Evolutionary conservation across 2,113 vertebrate species (phyloP).

Genomic region (Choloepus hoffmanni): DNA sequence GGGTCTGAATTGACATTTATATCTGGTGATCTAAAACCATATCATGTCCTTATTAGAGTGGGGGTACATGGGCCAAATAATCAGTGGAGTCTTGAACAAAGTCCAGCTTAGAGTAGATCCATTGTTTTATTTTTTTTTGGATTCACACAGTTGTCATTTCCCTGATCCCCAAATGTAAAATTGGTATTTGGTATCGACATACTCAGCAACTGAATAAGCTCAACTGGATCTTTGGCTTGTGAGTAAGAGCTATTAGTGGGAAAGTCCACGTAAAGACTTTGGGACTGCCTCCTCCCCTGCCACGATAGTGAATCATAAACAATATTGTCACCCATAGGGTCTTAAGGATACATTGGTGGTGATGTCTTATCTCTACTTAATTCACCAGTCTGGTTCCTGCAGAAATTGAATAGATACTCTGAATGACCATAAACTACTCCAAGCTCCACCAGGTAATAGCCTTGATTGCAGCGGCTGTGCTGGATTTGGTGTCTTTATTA

Average conservation of each 20-base stretch:
- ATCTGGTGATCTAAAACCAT: not conserved
- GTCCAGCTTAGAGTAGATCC: not conserved
- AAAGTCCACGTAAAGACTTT: slow-evolving; percentile 14
- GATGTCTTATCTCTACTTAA: not conserved
- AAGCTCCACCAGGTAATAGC: not conserved
- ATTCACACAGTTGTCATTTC: not conserved
- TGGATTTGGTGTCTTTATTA: not conserved
- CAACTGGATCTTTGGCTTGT: not conserved
- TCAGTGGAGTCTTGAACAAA: not conserved
- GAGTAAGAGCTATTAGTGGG: not conserved
- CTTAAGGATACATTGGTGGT: not conserved
- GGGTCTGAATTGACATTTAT: not conserved
- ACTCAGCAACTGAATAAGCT: not conserved
- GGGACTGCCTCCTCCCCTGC: not conserved
- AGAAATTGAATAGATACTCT: not conserved
- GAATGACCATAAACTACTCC: not conserved
- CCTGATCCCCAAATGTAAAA: not conserved
- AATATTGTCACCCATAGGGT: not conserved
- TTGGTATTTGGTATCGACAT: not conserved
- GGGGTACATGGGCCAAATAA: not conserved
- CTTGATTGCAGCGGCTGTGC: not conserved
- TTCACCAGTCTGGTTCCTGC: not conserved
- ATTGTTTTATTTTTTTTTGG: not conserved
- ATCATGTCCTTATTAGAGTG: not conserved
- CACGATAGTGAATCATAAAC: not conserved